Conservation (phyloP, 2,888 invertebrate species). For the Drosophila trichaetosa region DNA sequence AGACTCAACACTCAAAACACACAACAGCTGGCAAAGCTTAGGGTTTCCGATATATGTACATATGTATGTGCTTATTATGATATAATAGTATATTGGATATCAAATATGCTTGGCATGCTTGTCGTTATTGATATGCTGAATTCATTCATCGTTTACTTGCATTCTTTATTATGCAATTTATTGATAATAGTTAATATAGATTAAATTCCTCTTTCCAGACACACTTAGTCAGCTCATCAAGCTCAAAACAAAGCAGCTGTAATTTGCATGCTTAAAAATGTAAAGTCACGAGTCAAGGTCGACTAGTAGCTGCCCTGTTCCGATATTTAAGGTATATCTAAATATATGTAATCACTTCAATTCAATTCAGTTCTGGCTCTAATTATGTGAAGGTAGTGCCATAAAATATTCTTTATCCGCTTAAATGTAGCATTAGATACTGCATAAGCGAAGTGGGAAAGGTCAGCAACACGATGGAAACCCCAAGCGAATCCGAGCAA, state of each 20-base stretch:
- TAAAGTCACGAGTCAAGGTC: background rate
- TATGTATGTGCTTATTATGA: background rate
- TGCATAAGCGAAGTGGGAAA: slow-evolving; percentile 38
- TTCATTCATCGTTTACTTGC: background rate
- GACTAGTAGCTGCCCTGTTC: background rate
- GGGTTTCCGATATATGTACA: background rate
- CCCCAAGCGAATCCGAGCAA: slow-evolving; percentile 10
- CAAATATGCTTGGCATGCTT: background rate
- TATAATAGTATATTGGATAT: background rate
- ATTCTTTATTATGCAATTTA: background rate
- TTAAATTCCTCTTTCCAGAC: background rate
- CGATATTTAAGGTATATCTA: background rate
- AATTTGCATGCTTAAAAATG: background rate
- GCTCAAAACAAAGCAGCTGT: slow-evolving; percentile 1
- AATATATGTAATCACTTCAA: background rate
- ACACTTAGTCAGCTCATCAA: background rate
- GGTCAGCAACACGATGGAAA: slow-evolving; percentile 43
- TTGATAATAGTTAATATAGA: background rate
- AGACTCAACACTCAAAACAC: slow-evolving; percentile 7
- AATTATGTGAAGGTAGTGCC: background rate
- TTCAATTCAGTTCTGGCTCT: background rate
- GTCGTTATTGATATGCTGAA: background rate
- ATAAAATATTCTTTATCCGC: background rate
- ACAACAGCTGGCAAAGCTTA: slow-evolving; percentile 5
- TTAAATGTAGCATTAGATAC: slow-evolving; percentile 1